A percentile compares a stretch with the other conserved stretches of the same genome.
Evolutionary conservation across 2,113 vertebrate species (phyloP).

Genomic region (Erpornis zantholeuca): DNA sequence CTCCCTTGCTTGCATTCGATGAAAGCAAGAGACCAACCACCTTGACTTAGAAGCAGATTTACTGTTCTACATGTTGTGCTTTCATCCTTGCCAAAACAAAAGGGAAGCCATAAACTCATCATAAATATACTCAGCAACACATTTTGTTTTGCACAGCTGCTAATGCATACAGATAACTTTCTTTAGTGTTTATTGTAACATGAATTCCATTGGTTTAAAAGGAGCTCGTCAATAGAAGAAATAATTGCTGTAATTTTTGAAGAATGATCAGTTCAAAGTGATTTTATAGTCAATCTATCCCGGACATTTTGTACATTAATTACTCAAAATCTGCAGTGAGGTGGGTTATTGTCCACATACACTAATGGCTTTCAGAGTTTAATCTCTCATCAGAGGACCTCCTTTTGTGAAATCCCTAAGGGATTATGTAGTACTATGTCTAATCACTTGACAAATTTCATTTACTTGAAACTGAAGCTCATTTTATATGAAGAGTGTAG

Average conservation of each 20-base stretch:
- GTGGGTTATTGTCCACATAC: constrained; percentile 8
- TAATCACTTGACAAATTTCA: constrained; percentile 63
- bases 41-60: constrained; percentile 17
- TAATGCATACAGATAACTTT: background rate
- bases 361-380: constrained; percentile 47
- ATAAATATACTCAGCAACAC: background rate
- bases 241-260: background rate
- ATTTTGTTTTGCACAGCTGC: background rate
- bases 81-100: constrained; percentile 46
- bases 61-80: background rate
- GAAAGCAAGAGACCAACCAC: background rate
- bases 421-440: constrained; percentile 38
- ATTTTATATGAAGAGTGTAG: background rate
- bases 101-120: constrained; percentile 28
- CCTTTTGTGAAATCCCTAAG: constrained; percentile 31
- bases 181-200: background rate
- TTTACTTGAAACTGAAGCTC: constrained; percentile 49
- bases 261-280: background rate
- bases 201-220: background rate
- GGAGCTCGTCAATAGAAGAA: background rate
- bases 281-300: background rate
- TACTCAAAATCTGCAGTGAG: background rate
- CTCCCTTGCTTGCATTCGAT: background rate
- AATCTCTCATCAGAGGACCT: constrained; percentile 55
- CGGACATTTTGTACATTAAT: constrained; percentile 15